A percentile compares a stretch with the other conserved stretches of the same genome.
Conservation (phyloP, 2,888 invertebrate species). For the Epicampocera succincta region DNA sequence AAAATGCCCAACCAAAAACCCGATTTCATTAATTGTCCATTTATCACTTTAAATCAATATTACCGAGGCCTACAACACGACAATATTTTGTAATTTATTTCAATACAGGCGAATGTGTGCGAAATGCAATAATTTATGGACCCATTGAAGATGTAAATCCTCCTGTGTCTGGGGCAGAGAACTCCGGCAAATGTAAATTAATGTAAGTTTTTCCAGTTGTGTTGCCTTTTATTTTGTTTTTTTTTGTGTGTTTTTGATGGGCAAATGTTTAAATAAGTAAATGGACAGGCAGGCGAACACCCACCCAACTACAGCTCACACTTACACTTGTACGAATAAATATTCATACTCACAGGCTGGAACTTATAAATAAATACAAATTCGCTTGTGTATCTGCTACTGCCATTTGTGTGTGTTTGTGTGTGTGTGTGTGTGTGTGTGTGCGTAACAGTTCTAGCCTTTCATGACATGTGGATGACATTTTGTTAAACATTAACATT, state of each 20-base stretch:
- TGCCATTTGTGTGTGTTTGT: slow-evolving; percentile 20
- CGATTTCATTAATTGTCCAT: slow-evolving; percentile 67
- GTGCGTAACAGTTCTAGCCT: slow-evolving; percentile 44
- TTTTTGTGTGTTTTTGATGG: slow-evolving; percentile 17
- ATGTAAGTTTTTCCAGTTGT: slow-evolving; percentile 45
- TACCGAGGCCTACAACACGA: slow-evolving; percentile 54
- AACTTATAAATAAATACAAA: slow-evolving; percentile 7
- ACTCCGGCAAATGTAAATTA: slow-evolving; percentile 42
- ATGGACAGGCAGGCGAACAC: slow-evolving; percentile 45
- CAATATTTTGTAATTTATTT: slow-evolving; percentile 45
- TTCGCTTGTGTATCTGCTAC: no score
- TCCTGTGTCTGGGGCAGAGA: slow-evolving; percentile 42
- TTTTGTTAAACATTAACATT: slow-evolving; percentile 67
- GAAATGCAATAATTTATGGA: slow-evolving; percentile 66
- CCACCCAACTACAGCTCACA: slow-evolving; percentile 11
- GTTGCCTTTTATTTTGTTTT: neutral
- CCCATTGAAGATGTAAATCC: slow-evolving; percentile 67
- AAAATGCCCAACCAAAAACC: slow-evolving; percentile 10
- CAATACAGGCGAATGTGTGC: neutral
- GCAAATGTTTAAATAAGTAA: slow-evolving; percentile 61
- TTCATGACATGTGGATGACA: slow-evolving; percentile 67
- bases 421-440: slow-evolving; percentile 3
- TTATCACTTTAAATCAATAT: slow-evolving; percentile 69
- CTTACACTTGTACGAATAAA: slow-evolving; percentile 10
- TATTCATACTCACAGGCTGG: slow-evolving; percentile 1